These are phyloP conservation scores for Sylvietta virens DNA, from an alignment of 2,113 vertebrate species.

Conservation along the genomic window DNA sequence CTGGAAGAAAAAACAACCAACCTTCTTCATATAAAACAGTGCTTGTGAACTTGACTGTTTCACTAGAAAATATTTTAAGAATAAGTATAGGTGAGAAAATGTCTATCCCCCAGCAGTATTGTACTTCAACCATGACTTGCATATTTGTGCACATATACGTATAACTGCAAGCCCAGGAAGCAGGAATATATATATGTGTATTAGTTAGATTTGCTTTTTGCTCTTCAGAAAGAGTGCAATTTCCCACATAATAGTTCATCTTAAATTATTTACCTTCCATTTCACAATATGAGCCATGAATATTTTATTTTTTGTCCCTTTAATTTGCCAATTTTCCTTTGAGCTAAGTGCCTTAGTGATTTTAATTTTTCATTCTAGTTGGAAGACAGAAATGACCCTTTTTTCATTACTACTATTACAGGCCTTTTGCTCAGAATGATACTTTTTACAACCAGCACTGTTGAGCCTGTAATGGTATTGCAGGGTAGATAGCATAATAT, in stretches of 20 bases:
- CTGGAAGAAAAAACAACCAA: neutral
- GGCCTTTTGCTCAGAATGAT: constrained; percentile 57
- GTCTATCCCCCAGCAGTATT: neutral
- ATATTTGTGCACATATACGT: neutral
- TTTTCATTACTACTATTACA: constrained; percentile 64
- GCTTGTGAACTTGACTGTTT: neutral
- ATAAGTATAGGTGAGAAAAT: neutral
- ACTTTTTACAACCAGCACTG: constrained; percentile 59
- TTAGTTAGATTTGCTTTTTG: constrained; percentile 27
- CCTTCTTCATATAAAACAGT: neutral
- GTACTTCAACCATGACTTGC: neutral
- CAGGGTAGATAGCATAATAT: constrained; percentile 67
- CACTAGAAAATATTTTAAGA: neutral
- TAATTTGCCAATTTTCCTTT: constrained; percentile 77
- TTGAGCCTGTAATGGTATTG: constrained; percentile 70
- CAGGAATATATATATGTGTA: neutral
- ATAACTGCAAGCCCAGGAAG: neutral
- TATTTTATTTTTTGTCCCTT: constrained; percentile 72
- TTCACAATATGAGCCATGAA: constrained; percentile 66
- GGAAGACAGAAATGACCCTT: constrained; percentile 65
- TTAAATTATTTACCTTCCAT: constrained; percentile 77
- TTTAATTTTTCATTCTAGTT: constrained; percentile 76
- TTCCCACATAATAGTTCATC: constrained; percentile 57
- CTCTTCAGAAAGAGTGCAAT: constrained; percentile 45
- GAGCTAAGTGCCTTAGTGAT: constrained; percentile 68